A percentile compares a stretch with the other conserved stretches of the same genome.
Evolutionary conservation across 2,888 invertebrate species (phyloP).

Genomic region (Chloroclystis v-ata): DNA sequence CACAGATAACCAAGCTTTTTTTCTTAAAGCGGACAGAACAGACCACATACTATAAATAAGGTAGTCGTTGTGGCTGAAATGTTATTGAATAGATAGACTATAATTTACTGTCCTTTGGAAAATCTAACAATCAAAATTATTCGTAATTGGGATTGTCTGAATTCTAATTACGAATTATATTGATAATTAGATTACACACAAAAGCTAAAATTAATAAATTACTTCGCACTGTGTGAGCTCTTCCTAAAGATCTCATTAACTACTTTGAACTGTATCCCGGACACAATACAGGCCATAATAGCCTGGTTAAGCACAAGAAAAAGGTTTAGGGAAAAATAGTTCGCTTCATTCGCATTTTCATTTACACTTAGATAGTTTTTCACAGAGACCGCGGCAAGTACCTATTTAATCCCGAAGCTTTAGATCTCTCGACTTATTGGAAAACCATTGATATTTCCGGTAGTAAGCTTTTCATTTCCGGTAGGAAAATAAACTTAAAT

Average conservation of each 20-base stretch:
- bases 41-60: no score
- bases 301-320: conserved; percentile 6
- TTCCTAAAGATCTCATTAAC: neutral
- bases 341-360: conserved; percentile 16
- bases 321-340: conserved; percentile 14
- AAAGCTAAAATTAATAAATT: neutral
- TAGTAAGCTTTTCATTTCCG: neutral
- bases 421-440: conserved; percentile 7
- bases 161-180: no score
- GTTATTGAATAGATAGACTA: no score
- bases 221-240: neutral
- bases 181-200: neutral
- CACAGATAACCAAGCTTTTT: no score
- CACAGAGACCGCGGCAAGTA: neutral
- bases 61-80: no score
- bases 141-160: no score
- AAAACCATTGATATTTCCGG: neutral
- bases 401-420: conserved; percentile 9
- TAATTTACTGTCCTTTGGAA: no score
- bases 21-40: no score
- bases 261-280: conserved; percentile 5
- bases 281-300: neutral
- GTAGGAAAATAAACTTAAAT: neutral
- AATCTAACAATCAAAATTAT: no score
- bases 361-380: conserved; percentile 14